Percentiles rank a stretch among this genome's conserved stretches.
These are phyloP conservation scores for Manduca sexta DNA, from an alignment of 1,140 invertebrate species.

Conservation along the genomic window DNA sequence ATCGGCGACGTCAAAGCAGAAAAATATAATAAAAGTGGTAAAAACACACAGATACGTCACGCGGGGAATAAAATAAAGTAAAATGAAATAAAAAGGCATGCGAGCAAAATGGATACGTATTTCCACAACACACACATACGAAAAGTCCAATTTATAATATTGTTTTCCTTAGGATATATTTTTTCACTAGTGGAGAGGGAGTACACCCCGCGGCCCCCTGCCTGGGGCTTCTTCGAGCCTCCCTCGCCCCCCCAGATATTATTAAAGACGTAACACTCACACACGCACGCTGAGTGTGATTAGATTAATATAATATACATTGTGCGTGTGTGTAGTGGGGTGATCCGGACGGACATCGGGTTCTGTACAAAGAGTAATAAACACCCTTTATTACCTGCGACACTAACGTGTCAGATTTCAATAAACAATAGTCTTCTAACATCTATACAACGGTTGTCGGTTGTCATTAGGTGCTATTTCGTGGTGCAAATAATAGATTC, in stretches of 20 bases:
- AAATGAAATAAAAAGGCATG: constrained; percentile 54
- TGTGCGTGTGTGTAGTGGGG: neutral
- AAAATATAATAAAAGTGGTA: constrained; percentile 29
- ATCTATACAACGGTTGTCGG: neutral
- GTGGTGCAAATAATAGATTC: no score
- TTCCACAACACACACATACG: constrained; percentile 33
- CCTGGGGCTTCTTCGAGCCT: constrained; percentile 1
- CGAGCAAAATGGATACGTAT: constrained; percentile 40
- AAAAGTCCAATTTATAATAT: constrained; percentile 68
- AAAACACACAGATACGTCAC: constrained; percentile 36
- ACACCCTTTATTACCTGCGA: constrained; percentile 7
- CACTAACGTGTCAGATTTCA: neutral
- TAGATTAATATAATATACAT: constrained; percentile 57
- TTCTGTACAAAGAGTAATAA: constrained; percentile 6
- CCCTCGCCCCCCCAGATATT: constrained; percentile 55
- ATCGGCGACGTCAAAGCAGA: constrained; percentile 9
- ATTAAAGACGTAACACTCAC: constrained; percentile 70
- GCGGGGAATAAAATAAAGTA: constrained; percentile 50
- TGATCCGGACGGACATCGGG: constrained; percentile 1
- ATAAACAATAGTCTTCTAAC: constrained; percentile 1
- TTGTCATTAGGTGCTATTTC: neutral
- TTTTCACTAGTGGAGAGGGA: constrained; percentile 64
- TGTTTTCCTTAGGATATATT: constrained; percentile 71
- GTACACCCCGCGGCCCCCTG: neutral
- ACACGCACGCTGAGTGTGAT: constrained; percentile 57